Conservation (phyloP, 2,888 invertebrate species). For the Acleris laterana region DNA sequence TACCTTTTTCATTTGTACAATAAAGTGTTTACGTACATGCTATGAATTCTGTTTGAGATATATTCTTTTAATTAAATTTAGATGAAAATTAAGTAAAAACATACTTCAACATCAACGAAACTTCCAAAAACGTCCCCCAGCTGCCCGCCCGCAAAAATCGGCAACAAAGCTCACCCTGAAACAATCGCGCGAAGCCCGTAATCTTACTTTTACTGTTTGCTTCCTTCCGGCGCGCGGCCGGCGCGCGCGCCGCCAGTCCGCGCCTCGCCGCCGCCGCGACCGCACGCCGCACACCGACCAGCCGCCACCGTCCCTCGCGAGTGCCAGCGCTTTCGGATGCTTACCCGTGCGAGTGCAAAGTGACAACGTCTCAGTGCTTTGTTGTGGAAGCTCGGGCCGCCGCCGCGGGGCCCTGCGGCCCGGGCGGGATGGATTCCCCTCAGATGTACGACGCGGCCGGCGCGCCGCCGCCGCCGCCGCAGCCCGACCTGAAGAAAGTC, state of each 20-base stretch:
- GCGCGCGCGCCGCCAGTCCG: constrained; percentile 66
- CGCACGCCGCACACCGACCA: constrained; percentile 49
- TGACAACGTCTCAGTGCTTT: constrained; percentile 77
- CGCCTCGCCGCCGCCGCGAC: constrained; percentile 66
- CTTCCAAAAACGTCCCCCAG: background rate
- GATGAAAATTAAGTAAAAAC: no score
- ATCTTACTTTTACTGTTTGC: constrained; percentile 56
- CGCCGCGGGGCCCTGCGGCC: constrained; percentile 78
- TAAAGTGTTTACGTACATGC: no score
- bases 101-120: no score
- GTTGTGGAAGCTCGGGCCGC: constrained; percentile 79
- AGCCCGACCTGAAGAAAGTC: constrained; percentile 83
- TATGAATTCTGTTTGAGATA: no score
- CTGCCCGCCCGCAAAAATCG: background rate
- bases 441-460: constrained; percentile 93
- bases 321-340: constrained; percentile 46
- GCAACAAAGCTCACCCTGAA: constrained; percentile 27
- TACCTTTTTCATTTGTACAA: no score
- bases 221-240: constrained; percentile 74
- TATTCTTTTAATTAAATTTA: no score
- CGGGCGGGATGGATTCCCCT: constrained; percentile 90
- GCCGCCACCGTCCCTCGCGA: constrained; percentile 39
- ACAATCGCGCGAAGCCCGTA: constrained; percentile 23
- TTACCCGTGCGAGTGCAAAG: constrained; percentile 71
- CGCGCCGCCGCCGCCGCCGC: constrained; percentile 86